phyloP scores from a whole-genome alignment of 2,888 invertebrate genomes.

The Nemurella pictetii region DNA sequence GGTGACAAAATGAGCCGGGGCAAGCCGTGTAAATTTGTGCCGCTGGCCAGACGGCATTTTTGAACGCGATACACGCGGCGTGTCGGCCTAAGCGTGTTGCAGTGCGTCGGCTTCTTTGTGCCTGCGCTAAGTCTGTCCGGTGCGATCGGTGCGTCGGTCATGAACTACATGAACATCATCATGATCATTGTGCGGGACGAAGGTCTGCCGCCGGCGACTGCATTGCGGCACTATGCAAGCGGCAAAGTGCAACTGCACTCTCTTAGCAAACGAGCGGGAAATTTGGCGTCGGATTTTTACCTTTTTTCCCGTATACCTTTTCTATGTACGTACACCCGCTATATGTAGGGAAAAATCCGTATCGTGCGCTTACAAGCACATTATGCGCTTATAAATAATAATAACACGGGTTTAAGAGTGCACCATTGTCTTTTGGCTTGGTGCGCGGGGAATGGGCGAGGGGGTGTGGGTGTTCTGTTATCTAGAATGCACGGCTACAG shows the following conservation, averaged over 20 bases:
- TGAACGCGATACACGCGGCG: not conserved
- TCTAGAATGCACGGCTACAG: conserved; percentile 30
- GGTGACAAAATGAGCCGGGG: not conserved
- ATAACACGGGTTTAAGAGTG: not conserved
- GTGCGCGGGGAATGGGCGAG: not conserved
- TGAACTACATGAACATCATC: too few species aligned
- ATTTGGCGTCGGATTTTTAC: not conserved
- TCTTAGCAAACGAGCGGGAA: not conserved
- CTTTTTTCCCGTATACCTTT: not conserved
- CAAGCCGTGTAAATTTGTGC: too few species aligned
- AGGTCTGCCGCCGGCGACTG: too few species aligned
- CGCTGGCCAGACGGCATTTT: not conserved
- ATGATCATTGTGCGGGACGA: too few species aligned
- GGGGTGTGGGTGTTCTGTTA: not conserved
- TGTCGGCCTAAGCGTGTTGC: not conserved
- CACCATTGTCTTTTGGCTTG: not conserved
- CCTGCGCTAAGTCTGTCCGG: not conserved
- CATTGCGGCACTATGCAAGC: not conserved
- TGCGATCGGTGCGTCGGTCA: not conserved
- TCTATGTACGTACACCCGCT: too few species aligned
- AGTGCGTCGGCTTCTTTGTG: not conserved
- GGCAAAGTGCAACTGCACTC: not conserved
- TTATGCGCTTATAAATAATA: not conserved
- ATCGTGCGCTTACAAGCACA: not conserved
- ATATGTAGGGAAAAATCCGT: not conserved